Percentiles rank a stretch among this genome's conserved stretches.
Conservation (phyloP, 2,888 invertebrate species). For the Dasypolia templi region DNA sequence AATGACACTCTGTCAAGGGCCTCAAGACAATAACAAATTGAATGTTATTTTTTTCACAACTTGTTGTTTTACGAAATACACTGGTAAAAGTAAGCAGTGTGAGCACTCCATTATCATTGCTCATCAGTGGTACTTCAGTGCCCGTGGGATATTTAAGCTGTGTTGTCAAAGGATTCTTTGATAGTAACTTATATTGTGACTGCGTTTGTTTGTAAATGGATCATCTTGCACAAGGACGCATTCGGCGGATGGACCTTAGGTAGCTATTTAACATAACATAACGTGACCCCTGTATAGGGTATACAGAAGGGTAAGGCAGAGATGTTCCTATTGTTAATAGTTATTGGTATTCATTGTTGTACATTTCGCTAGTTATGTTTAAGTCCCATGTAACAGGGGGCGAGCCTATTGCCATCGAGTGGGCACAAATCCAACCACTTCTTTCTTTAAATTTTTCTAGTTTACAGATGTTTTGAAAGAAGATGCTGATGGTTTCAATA, state of each 20-base stretch:
- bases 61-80: background rate
- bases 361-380: background rate
- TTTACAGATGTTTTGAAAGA: no score
- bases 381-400: background rate
- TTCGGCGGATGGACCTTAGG: background rate
- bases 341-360: no score
- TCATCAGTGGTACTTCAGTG: constrained; percentile 3
- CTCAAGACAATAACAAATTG: background rate
- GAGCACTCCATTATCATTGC: constrained; percentile 11
- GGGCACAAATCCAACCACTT: background rate
- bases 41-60: background rate
- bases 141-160: constrained; percentile 30
- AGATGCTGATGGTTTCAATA: no score
- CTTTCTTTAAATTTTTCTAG: no score
- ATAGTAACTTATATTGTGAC: constrained; percentile 28
- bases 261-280: background rate
- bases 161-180: constrained; percentile 52
- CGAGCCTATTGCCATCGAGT: background rate
- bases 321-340: no score
- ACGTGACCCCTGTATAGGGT: background rate
- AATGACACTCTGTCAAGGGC: background rate
- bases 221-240: constrained; percentile 18
- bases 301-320: background rate
- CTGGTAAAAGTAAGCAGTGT: background rate
- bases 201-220: constrained; percentile 38